These are phyloP conservation scores for Ephydatia muelleri DNA, from an alignment of 37 sponge, comb jelly and placozoan species.

Conservation along the genomic window DNA sequence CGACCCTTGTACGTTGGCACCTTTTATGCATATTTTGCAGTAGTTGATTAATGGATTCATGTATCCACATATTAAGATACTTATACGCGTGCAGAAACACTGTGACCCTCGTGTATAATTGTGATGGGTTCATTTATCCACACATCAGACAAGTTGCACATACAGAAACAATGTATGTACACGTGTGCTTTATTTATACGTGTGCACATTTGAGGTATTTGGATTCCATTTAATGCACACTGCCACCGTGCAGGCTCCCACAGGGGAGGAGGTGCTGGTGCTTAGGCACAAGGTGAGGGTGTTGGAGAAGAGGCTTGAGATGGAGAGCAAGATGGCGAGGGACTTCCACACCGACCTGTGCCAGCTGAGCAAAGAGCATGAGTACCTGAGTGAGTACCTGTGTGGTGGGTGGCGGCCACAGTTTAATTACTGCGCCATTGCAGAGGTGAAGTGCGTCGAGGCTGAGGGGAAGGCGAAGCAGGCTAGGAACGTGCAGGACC, in stretches of 20 bases:
- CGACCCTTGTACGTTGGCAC: background rate
- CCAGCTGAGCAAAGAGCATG: slow-evolving; percentile 13
- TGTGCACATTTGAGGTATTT: background rate
- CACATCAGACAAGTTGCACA: too few relatives aligned
- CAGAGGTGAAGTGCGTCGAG: slow-evolving; percentile 8
- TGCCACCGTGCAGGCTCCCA: background rate
- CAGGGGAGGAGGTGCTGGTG: slow-evolving; percentile 20
- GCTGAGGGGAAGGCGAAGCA: slow-evolving; percentile 23
- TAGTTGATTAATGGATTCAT: too few relatives aligned
- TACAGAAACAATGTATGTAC: too few relatives aligned
- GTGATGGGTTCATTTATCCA: too few relatives aligned
- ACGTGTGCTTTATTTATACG: too few relatives aligned
- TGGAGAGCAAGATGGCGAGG: slow-evolving; percentile 11
- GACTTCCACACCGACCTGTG: slow-evolving; percentile 36
- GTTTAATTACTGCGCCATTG: background rate
- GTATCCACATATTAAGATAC: too few relatives aligned
- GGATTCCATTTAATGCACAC: background rate
- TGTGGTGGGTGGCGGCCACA: background rate
- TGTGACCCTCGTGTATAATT: too few relatives aligned
- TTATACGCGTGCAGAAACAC: too few relatives aligned
- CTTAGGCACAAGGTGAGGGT: slow-evolving; percentile 34
- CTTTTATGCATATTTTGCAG: background rate
- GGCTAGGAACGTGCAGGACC: slow-evolving; percentile 14
- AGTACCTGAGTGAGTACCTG: background rate
- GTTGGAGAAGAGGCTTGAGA: slow-evolving; percentile 25